Evolutionary conservation across 2,888 invertebrate species (phyloP), one percentile per base, ranked within the genome.

Genomic region (Cerastis rubricosa): DNA sequence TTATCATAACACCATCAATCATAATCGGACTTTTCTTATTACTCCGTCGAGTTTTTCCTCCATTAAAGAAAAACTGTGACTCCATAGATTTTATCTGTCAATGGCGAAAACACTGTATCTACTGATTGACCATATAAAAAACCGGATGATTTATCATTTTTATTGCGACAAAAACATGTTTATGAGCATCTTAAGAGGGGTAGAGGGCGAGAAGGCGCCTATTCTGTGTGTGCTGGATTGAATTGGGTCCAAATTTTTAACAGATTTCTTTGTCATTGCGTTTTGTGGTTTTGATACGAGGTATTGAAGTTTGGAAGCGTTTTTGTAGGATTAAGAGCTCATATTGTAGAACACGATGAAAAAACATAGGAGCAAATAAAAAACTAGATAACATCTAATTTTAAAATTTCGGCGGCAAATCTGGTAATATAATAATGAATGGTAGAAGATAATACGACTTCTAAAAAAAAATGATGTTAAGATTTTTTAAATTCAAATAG

Each of bases 121-220:
- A 93, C 95, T 96, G 97, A 97, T 97, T 97, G 96, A 96, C 96
- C 96, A 94, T 95, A 97, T 96, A 97, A 97, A 96, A 96, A 97
- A 96, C 78, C 92, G 91, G 94, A 94, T 96, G 96, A 97, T 97
- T 96, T 96, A 96, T 96, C 96, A 96, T 96, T 96, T 97, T 96
- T 96, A 97, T 96, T 95, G 96, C 95, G 92, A 94, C 95, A 96
- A 97, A 97, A 97, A 97, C 97, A 97, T 97, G 97, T 97, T 97
- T 97, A 97, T 97, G 96, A 95, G 96, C 94, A 95, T 95, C 95
- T 96, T 95, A 96, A 94, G 95, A 95, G 95, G 94, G 94, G 92
- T 87, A 92, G 87, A 84, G 78, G 79, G 85, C 71, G 81, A 79
- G 81, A 82, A 76, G 73, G 74, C 5, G 84, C 79, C 29, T 90